Evolutionary conservation across 2,888 invertebrate species (phyloP), one percentile per base, ranked within the genome.

Genomic region (Calameuta pallipes): DNA sequence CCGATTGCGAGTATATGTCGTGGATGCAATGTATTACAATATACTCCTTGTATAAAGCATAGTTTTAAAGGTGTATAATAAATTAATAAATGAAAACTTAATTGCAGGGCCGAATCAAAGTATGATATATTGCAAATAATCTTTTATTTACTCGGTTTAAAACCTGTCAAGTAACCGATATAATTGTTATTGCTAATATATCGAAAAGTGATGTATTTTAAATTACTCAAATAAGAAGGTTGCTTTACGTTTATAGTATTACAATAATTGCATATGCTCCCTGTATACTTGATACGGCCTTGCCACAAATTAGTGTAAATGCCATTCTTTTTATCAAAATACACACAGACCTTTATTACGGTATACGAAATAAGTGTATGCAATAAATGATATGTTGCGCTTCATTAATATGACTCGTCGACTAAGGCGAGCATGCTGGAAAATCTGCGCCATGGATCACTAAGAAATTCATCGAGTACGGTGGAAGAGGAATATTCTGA

Each of bases 401-500:
- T 71, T 33, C 30, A 3, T 74, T 36, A 36, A 41, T 71, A 71
- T 71, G 9, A 71, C 71, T 69, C 75, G 73, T 41, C 73, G 74
- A 70, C 33, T 83, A 78, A 85, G 35, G 78, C 41, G 68, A 73
- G 80, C 91, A 91, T 15, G 90, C 86, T 81, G 87, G 80, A 77
- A 88, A 92, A 91, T 85, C 87, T 84, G 85, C 90, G 81, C 93
- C 93, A 85, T 93, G 93, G 80, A 94, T 90, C 4, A 94, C 93
- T 93, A 95, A 94, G 90, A 95, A 96, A 73, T 93, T 94, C 86
- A 95, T 92, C 11, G 95, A 94, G 86, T 93, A 94, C 74, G 94
- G 93, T 9, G 95, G 95, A 91, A 95, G 92, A 35, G 92, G 89
- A 78, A 94, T 90, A 0, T 76, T 73, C 83, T 93, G 91, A 75